These are phyloP conservation scores for Paratilapia polleni DNA, from an alignment of 2,113 vertebrate species.

Conservation along the genomic window DNA sequence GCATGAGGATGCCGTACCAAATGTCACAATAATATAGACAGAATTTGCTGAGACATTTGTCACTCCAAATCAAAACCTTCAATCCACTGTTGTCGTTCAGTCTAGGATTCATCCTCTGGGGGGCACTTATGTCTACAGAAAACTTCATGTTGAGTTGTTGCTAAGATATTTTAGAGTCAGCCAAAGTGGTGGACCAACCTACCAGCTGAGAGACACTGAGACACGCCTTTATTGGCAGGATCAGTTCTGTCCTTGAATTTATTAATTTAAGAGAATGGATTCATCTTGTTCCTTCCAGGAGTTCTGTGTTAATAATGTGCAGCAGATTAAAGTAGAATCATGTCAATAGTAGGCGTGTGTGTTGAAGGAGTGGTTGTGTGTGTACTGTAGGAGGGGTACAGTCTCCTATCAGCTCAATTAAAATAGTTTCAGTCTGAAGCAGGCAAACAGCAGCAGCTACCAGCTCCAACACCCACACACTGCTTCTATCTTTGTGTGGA, in stretches of 20 bases:
- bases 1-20: background rate
- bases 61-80: background rate
- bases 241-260: background rate
- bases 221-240: background rate
- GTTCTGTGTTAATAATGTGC: background rate
- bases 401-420: slow-evolving; percentile 46
- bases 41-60: background rate
- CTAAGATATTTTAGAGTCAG: background rate
- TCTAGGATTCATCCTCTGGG: background rate
- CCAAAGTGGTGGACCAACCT: background rate
- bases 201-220: background rate
- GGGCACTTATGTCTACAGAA: background rate
- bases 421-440: slow-evolving; percentile 60
- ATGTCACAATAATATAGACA: background rate
- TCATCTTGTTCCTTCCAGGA: background rate
- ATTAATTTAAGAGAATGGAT: background rate
- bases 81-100: background rate
- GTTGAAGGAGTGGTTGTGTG: slow-evolving; percentile 46
- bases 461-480: background rate
- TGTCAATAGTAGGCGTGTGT: slow-evolving; percentile 8
- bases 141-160: background rate
- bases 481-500: background rate
- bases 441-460: slow-evolving; percentile 22
- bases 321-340: slow-evolving; percentile 1
- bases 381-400: slow-evolving; percentile 44